Evolutionary conservation across 2,888 invertebrate genomes (phyloP), one percentile per base, ranked within the genome.

Genomic region (Halictus quadricinctus): DNA sequence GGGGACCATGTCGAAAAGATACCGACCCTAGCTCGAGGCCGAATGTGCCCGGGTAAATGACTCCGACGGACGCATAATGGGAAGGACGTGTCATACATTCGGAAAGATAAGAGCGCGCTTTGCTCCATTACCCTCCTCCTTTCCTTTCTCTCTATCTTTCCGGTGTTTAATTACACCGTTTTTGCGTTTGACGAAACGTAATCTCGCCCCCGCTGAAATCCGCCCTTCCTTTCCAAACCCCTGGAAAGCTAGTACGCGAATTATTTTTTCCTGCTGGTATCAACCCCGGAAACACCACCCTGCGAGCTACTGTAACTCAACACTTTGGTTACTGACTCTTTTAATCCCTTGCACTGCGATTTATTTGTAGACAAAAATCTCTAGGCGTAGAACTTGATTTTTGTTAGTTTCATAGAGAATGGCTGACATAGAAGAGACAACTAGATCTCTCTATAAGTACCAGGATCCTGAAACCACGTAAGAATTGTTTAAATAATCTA

Each of bases 41-140:
- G 69, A 48, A 69, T 21, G 69, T 48, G 58, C 70, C 73, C 69
- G 72, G 76, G 70, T 88, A 85, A 87, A 87, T 78, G 87, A 81
- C 85, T 50, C 43, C 43, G 66, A 48, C 76, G 46, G 73, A 76
- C 81, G 77, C 77, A 66, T 81, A 85, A 88, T 87, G 87, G 78
- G 80, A 77, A 72, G 73, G 69, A 87, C 87, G 80, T 87, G 87
- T 80, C 73, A 76, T 73, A 81, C 78, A 79, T 87, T 87, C 74
- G 75, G 58, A 25, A 69, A 86, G 85, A 86, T 86, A 86, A 86
- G 82, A 76, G 76, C 76, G 60, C 46, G 72, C 79, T 69, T 73
- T 86, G 69, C 54, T 66, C 21, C 60, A 74, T 79, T 76, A 36
- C 72, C 75, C 75, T 66, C 70, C 66, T 64, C 72, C 66, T 41